Percentiles rank a stretch among this genome's conserved stretches.
Conservation (phyloP, 2,888 invertebrate species). For the Seira ritae region DNA sequence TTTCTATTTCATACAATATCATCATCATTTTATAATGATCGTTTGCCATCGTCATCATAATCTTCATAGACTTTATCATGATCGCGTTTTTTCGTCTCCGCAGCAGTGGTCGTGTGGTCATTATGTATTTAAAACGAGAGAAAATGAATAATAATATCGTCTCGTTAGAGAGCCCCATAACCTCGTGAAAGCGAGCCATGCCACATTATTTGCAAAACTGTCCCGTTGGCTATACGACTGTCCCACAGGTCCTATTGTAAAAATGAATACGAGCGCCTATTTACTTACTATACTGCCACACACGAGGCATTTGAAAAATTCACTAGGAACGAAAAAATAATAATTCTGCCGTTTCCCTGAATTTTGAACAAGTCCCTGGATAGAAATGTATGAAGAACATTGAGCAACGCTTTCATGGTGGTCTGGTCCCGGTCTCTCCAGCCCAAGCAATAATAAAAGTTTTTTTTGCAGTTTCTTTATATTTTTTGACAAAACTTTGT, state of each 20-base stretch:
- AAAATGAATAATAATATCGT: slow-evolving; percentile 39
- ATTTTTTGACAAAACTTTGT: too few species aligned
- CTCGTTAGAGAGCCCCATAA: slow-evolving; percentile 38
- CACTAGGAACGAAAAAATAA: slow-evolving; percentile 30
- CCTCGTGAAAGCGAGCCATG: too few species aligned
- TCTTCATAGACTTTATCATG: slow-evolving; percentile 32
- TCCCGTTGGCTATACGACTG: slow-evolving; percentile 24
- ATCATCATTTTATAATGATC: too few species aligned
- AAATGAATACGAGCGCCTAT: slow-evolving; percentile 8
- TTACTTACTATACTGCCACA: slow-evolving; percentile 39
- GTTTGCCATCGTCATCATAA: slow-evolving; percentile 44
- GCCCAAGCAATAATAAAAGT: neutral
- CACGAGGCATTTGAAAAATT: slow-evolving; percentile 52
- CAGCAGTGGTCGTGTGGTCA: slow-evolving; percentile 15
- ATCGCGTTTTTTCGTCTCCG: slow-evolving; percentile 34
- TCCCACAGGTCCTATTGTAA: slow-evolving; percentile 58
- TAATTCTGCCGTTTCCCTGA: too few species aligned
- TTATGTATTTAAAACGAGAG: slow-evolving; percentile 40
- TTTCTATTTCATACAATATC: too few species aligned
- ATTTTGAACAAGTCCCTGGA: slow-evolving; percentile 27
- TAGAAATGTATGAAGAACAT: slow-evolving; percentile 22
- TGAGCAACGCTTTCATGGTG: slow-evolving; percentile 57
- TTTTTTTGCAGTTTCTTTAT: neutral
- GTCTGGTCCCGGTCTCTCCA: slow-evolving; percentile 22
- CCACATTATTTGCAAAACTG: slow-evolving; percentile 33